Evolutionary conservation across 2,113 vertebrate species (phyloP), one percentile per base, ranked within the genome.

Genomic region (Synchiropus splendidus): DNA sequence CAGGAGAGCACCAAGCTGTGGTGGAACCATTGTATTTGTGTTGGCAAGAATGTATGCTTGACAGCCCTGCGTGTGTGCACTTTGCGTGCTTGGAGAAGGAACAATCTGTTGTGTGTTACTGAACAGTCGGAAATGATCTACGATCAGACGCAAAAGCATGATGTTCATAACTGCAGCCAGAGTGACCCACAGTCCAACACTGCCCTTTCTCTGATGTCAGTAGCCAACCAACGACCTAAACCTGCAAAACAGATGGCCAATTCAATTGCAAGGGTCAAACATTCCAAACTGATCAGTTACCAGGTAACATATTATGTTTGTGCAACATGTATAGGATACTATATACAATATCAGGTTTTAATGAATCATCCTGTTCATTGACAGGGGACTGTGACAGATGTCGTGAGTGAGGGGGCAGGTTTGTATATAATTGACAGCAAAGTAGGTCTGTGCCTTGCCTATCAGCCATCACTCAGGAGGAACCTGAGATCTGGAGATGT

Each of bases 361-460:
- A 27, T 5, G 21, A 27, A 27, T 27, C 21, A 5, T 4, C 18
- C 32, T 70, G 42, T 74, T 3, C 17, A 58, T 46, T n/a, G 58
- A 47, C 63, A 94, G 90, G 91, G 91, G 32, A 72, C 64, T 0
- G 48, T 94, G 51, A 90, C 89, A 0, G 57, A 77, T 48, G 75
- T 93, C 42, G 67, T 89, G 39, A 86, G 83, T 3, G 64, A 71
- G 36, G 83, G 82, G 64, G 89, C 87, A 48, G 88, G 89, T 33
- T 83, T 94, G 0, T 90, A 88, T 45, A 67, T 90, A 67, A 71
- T 93, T 46, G 91, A 94, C 54, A 48, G 78, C 39, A 78, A 77
- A 64, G 74, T 91, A 30, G 75, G 85, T 16, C 79, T 94, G 41
- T 92, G 90, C 45, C 68, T 91, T 56, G 88, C 88, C 76, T 90